These are phyloP conservation scores for Smittia sp. DNA, from an alignment of 2,888 invertebrate genomes.

Conservation along the genomic window DNA sequence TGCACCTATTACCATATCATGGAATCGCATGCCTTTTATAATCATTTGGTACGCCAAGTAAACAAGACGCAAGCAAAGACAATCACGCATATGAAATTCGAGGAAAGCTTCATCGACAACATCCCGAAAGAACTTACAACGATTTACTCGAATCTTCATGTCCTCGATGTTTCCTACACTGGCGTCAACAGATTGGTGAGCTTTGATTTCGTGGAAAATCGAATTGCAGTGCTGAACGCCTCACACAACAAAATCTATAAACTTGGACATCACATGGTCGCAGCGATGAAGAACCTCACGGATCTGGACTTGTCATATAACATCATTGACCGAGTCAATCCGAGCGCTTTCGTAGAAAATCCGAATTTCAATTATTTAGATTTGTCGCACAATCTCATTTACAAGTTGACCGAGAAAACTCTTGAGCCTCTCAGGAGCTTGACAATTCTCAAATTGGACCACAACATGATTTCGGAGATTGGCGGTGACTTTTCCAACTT, in stretches of 20 bases:
- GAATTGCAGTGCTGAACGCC: neutral
- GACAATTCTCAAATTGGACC: neutral
- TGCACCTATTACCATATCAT: neutral
- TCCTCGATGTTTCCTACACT: neutral
- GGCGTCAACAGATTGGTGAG: neutral
- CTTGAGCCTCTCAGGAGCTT: neutral
- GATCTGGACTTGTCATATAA: conserved; percentile 20
- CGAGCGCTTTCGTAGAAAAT: conserved; percentile 10
- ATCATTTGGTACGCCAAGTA: too few species aligned
- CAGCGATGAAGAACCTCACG: neutral
- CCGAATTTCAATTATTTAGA: conserved; percentile 1
- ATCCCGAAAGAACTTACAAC: neutral
- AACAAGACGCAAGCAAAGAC: too few species aligned
- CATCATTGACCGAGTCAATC: neutral
- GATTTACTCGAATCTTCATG: neutral
- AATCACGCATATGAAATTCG: too few species aligned
- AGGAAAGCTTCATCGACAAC: neutral
- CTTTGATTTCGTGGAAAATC: neutral
- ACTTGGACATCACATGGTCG: neutral
- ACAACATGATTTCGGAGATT: neutral
- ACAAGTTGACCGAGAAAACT: neutral
- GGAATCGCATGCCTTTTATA: too few species aligned
- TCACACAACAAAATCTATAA: conserved; percentile 16
- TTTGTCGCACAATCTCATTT: conserved; percentile 23
- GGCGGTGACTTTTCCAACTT: neutral